Evolutionary conservation across 92 coral and sea anemone genomes (phyloP).

Genomic region (Parazoanthus darwini): DNA sequence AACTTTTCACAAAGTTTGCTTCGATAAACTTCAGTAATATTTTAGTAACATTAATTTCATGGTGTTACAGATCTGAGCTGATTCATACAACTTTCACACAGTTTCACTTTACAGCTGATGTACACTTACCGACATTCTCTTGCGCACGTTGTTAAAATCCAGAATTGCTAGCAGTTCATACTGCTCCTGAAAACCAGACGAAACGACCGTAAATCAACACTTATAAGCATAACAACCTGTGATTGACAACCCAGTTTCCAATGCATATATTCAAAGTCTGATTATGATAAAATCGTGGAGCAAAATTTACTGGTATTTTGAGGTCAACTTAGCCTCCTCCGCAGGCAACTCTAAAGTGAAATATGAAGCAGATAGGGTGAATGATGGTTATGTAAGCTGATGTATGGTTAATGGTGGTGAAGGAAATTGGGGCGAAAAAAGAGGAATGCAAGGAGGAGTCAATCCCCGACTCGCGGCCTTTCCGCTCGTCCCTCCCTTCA

Average conservation of each 20-base stretch:
- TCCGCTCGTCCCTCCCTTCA: too few relatives aligned
- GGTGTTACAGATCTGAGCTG: not conserved
- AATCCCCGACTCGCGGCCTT: too few relatives aligned
- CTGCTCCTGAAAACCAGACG: constrained; percentile 64
- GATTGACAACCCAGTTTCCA: not conserved
- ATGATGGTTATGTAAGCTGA: too few relatives aligned
- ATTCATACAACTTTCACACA: not conserved
- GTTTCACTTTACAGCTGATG: not conserved
- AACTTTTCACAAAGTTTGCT: not conserved
- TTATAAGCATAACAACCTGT: not conserved
- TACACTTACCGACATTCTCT: constrained; percentile 94
- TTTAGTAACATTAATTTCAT: too few relatives aligned
- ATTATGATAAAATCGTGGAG: too few relatives aligned
- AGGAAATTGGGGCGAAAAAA: too few relatives aligned
- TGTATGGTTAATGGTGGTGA: too few relatives aligned
- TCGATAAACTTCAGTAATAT: not conserved
- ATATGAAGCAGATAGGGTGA: too few relatives aligned
- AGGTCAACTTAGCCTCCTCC: too few relatives aligned
- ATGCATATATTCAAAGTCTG: not conserved
- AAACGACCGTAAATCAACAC: not conserved
- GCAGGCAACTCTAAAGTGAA: too few relatives aligned
- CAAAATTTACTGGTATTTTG: too few relatives aligned
- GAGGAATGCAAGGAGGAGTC: too few relatives aligned
- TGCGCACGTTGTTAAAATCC: constrained; percentile 94
- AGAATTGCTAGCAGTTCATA: constrained; percentile 87